Percentiles rank a stretch among this genome's conserved stretches.
phyloP scores from a whole-genome alignment of 2,888 invertebrate species.

The Synanthedon formicaeformis region DNA sequence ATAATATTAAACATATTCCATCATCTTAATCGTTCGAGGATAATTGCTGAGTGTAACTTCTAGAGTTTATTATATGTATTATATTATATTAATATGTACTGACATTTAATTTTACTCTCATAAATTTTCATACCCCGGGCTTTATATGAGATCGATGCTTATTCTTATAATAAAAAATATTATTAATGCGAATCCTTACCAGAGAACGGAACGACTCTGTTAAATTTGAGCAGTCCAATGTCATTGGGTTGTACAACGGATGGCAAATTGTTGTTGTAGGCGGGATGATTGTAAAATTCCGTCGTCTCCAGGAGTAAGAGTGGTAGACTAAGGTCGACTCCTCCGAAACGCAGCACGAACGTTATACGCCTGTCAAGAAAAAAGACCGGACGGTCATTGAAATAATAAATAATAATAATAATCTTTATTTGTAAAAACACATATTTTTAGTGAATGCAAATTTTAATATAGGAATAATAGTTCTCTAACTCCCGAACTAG shows the following conservation, averaged over 20 bases:
- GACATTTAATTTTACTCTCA: too few species aligned
- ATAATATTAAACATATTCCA: constrained; percentile 5
- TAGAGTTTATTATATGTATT: constrained; percentile 15
- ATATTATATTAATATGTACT: too few species aligned
- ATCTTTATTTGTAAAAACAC: too few species aligned
- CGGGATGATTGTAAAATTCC: constrained; percentile 34
- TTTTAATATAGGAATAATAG: too few species aligned
- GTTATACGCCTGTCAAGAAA: constrained; percentile 21
- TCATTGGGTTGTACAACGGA: constrained; percentile 38
- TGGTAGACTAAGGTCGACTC: constrained; percentile 28
- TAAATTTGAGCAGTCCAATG: constrained; percentile 33
- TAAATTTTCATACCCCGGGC: too few species aligned
- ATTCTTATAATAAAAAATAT: too few species aligned
- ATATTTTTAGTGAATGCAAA: too few species aligned
- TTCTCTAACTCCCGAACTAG: too few species aligned
- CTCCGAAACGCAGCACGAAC: constrained; percentile 33
- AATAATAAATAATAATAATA: too few species aligned
- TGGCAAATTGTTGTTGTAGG: constrained; percentile 21
- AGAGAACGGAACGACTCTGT: constrained; percentile 16
- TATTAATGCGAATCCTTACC: constrained; percentile 8
- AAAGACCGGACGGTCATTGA: neutral
- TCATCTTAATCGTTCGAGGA: constrained; percentile 6
- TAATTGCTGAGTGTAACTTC: constrained; percentile 8
- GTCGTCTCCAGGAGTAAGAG: constrained; percentile 31
- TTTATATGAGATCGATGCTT: too few species aligned